A percentile compares a stretch with the other conserved stretches of the same genome.
Conservation (phyloP, 2,113 vertebrate species). For the Pluvialis apricaria region DNA sequence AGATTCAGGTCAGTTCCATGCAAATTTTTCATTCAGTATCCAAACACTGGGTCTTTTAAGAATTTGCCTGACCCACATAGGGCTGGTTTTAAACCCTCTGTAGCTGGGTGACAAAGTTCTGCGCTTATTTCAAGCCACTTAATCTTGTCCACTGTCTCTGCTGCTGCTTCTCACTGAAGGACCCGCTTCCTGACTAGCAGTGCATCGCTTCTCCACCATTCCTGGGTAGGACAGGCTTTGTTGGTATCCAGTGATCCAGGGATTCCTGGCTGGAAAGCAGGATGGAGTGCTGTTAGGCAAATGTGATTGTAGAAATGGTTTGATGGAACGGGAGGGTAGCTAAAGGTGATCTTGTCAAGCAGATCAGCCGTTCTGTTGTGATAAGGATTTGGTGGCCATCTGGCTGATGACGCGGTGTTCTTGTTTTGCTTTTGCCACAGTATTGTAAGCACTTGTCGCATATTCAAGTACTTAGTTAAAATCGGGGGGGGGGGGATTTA, state of each 20-base stretch:
- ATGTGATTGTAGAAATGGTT: accelerated
- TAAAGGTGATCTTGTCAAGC: not conserved
- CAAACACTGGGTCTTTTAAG: not conserved
- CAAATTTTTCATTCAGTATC: constrained; percentile 4
- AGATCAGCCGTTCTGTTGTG: not conserved
- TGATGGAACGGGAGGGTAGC: accelerated
- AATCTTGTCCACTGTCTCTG: not conserved
- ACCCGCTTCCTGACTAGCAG: not conserved
- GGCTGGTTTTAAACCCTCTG: not conserved
- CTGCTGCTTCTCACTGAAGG: not conserved
- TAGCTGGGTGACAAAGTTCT: not conserved
- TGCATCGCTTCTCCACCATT: accelerated
- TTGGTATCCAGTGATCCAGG: not conserved
- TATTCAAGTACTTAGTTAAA: accelerated
- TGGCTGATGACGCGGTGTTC: not conserved
- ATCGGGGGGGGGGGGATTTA: no score
- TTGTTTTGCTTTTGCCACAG: not conserved
- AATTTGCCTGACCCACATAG: constrained; percentile 49
- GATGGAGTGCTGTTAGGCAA: not conserved
- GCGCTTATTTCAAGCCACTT: not conserved
- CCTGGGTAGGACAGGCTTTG: not conserved
- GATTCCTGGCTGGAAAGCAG: not conserved
- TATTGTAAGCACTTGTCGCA: not conserved
- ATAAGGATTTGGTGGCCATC: not conserved
- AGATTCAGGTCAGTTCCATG: constrained; percentile 33